A percentile compares a stretch with the other conserved stretches of the same genome.
Evolutionary conservation across 2,113 vertebrate genomes (phyloP).

Genomic region (Hippocampus zosterae): DNA sequence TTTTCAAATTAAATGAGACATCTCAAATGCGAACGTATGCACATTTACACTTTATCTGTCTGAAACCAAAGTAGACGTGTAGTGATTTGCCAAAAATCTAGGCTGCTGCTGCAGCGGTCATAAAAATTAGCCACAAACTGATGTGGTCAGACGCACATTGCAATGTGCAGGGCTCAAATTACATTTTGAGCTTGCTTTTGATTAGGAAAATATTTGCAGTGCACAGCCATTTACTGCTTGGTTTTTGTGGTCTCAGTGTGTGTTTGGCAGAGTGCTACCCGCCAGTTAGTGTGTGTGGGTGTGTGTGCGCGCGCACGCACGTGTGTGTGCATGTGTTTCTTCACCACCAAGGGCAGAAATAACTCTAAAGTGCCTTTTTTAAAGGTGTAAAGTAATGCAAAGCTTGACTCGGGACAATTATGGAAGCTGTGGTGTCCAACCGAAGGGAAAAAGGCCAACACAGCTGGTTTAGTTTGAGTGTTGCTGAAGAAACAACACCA

Average conservation of each 20-base stretch:
- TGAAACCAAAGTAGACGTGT: conserved; percentile 17
- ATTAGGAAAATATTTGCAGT: conserved; percentile 43
- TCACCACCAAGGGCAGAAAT: conserved; percentile 9
- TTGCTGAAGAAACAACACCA: conserved; percentile 32
- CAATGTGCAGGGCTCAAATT: conserved; percentile 15
- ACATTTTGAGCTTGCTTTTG: conserved; percentile 37
- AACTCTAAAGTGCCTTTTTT: background rate
- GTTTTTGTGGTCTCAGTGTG: conserved; percentile 31
- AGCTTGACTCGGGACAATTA: conserved; percentile 18
- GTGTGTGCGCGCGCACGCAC: too few relatives aligned
- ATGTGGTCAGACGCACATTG: conserved; percentile 19
- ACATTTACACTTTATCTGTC: background rate
- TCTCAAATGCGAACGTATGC: background rate
- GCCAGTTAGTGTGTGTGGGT: conserved; percentile 22
- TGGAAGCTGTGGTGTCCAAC: conserved; percentile 11
- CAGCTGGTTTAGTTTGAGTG: conserved; percentile 8
- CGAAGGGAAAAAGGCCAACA: conserved; percentile 14
- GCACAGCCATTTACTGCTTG: conserved; percentile 27
- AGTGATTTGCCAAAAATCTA: conserved; percentile 17
- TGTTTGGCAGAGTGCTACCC: conserved; percentile 27
- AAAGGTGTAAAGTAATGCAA: conserved; percentile 39
- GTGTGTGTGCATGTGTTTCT: background rate
- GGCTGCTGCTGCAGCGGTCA: conserved; percentile 29
- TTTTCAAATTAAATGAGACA: conserved; percentile 5
- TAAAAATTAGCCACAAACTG: conserved; percentile 39